Evolutionary conservation across 2,888 invertebrate genomes (phyloP), one percentile per base, ranked within the genome.

Genomic region (Argyra leucocephala): DNA sequence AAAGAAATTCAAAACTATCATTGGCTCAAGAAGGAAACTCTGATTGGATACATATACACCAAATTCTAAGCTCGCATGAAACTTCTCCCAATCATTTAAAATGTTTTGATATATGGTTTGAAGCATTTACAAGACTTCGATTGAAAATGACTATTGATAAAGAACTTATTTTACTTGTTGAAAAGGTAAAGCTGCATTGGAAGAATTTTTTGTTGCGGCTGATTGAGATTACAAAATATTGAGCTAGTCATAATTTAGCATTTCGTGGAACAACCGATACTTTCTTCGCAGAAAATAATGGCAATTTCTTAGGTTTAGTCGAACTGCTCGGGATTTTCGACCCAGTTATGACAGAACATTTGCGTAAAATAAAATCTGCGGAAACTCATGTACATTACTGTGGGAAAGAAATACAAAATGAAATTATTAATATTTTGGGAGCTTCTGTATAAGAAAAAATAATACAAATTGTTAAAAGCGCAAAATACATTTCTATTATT

Each of bases 101-200:
- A 57, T 57, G 57, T 22, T 57, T 57, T 22, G 57, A 57, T 57
- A 57, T 57, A 57, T 22, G 57, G 57, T 57, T 57, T 57, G 57
- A 57, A 57, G 57, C 57, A 22, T 57, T 22, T 57, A 57, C 57
- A 57, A 57, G 22, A 57, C 57, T 57, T 57, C 57, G 22, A 57
- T 57, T 57, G 22, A 57, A 57, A 57, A 57, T 57, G 57, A 57
- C 57, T 22, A 57, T 57, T 57, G 57, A 57, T 57, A 57, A 57
- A 57, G 57, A 57, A 57, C 57, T 57, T 57, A 57, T 57, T 57
- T 57, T 57, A 57, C 57, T 57, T 57, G 22, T 57, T 57, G 57
- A 57, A 57, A 57, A 57, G 57, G 57, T 22, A 57, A 57, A 57
- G 22, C 22, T 12, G 57, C 57, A 57, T 22, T 22, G 57, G 57